Conservation (phyloP, 2,797 vertebrate genomes). For the Manis javanica region DNA sequence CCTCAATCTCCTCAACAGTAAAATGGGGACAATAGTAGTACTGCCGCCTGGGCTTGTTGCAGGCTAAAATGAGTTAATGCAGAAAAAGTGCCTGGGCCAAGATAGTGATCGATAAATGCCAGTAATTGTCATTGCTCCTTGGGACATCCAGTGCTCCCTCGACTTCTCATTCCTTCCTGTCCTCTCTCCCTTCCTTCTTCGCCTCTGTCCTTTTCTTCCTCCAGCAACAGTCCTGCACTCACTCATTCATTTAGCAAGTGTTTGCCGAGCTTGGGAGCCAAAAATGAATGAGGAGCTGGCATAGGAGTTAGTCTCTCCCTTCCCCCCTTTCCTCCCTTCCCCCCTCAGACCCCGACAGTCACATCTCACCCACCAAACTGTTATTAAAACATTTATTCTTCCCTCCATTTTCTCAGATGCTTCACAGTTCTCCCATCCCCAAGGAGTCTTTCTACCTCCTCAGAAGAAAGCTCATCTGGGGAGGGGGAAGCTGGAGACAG, state of each 20-base stretch:
- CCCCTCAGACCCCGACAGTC: not conserved
- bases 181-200: not conserved
- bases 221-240: not conserved
- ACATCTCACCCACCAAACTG: not conserved
- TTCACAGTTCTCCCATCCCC: too few species aligned
- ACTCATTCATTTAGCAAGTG: not conserved
- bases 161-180: conserved; percentile 9
- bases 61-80: conserved; percentile 66
- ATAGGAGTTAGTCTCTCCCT: not conserved
- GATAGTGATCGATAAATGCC: conserved; percentile 60
- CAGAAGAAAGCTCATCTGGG: not conserved
- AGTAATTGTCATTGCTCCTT: conserved; percentile 67
- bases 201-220: not conserved
- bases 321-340: not conserved
- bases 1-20: conserved; percentile 57
- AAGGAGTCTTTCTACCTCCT: not conserved
- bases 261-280: not conserved
- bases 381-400: not conserved
- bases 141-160: conserved; percentile 56
- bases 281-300: not conserved
- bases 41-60: not conserved
- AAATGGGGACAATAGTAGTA: conserved; percentile 51
- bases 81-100: conserved; percentile 66
- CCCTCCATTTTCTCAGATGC: not conserved
- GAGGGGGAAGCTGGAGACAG: not conserved